Percentiles rank a stretch among this genome's conserved stretches.
These are phyloP conservation scores for Crypturellus undulatus DNA, from an alignment of 2,113 vertebrate genomes.

Conservation along the genomic window DNA sequence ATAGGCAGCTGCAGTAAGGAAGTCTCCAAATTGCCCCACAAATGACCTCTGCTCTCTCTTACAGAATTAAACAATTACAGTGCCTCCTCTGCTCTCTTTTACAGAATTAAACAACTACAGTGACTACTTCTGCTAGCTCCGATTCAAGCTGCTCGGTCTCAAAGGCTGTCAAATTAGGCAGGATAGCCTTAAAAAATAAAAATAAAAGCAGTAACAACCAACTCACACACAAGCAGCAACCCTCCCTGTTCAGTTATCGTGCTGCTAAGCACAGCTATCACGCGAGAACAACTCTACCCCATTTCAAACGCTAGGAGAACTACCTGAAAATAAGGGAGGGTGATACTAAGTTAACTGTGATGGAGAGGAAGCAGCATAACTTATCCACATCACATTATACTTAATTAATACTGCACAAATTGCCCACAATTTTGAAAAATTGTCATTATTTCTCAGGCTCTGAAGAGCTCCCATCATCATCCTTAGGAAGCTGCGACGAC, in stretches of 20 bases:
- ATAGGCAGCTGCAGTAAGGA: slow-evolving; percentile 33
- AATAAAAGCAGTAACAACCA: neutral
- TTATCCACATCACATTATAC: slow-evolving; percentile 19
- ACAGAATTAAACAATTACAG: slow-evolving; percentile 5
- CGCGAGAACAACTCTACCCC: neutral
- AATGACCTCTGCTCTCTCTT: slow-evolving; percentile 19
- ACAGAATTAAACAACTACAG: slow-evolving; percentile 5
- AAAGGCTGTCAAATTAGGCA: neutral
- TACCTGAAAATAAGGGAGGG: neutral
- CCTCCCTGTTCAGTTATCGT: neutral
- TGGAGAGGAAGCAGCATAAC: neutral
- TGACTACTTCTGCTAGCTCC: neutral
- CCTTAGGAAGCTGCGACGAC: slow-evolving; percentile 50
- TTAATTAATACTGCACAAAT: slow-evolving; percentile 23
- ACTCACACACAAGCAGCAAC: neutral
- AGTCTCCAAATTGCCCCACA: slow-evolving; percentile 15
- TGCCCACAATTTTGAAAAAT: slow-evolving; percentile 44
- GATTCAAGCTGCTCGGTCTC: neutral
- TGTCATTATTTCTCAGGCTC: slow-evolving; percentile 27
- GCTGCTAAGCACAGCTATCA: neutral
- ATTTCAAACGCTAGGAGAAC: neutral
- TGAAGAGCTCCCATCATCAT: slow-evolving; percentile 35
- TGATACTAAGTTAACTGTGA: neutral
- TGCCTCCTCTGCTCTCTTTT: neutral
- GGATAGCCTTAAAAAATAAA: neutral